Percentiles rank a stretch among this genome's conserved stretches.
Evolutionary conservation across 2,888 invertebrate species (phyloP).

Genomic region (Ormia ochracea): DNA sequence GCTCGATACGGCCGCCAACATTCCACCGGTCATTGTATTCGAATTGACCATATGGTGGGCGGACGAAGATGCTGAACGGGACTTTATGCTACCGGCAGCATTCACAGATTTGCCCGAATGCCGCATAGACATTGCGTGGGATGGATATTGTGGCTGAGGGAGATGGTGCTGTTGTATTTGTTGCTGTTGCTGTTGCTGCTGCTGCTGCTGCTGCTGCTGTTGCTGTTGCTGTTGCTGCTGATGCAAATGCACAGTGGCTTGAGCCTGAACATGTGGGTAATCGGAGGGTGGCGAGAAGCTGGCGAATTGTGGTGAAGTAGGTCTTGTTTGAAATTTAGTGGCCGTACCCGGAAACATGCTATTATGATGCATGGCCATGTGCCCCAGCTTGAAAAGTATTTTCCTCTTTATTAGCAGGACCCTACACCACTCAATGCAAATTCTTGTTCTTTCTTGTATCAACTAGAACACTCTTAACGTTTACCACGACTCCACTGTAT

Average conservation of each 20-base stretch:
- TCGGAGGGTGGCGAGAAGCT: conserved; percentile 87
- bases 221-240: conserved; percentile 30
- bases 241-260: conserved; percentile 47
- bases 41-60: conserved; percentile 66
- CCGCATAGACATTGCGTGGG: conserved; percentile 68
- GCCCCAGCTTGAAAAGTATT: conserved; percentile 54
- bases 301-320: conserved; percentile 79
- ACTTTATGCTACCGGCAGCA: conserved; percentile 51
- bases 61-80: conserved; percentile 54
- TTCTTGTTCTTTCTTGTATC: too few species aligned
- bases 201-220: conserved; percentile 18
- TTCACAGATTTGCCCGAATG: conserved; percentile 65
- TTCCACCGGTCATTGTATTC: conserved; percentile 65
- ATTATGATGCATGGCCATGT: conserved; percentile 64
- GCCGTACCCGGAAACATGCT: conserved; percentile 73
- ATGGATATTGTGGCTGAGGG: conserved; percentile 64
- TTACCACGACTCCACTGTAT: neutral
- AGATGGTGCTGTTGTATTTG: conserved; percentile 59
- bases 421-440: too few species aligned
- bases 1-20: conserved; percentile 66
- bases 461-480: too few species aligned
- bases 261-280: conserved; percentile 79
- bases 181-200: neutral
- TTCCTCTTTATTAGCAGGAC: neutral
- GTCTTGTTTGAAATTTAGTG: conserved; percentile 74